Conservation (phyloP, 2,888 invertebrate species). For the Lypha dubia region DNA sequence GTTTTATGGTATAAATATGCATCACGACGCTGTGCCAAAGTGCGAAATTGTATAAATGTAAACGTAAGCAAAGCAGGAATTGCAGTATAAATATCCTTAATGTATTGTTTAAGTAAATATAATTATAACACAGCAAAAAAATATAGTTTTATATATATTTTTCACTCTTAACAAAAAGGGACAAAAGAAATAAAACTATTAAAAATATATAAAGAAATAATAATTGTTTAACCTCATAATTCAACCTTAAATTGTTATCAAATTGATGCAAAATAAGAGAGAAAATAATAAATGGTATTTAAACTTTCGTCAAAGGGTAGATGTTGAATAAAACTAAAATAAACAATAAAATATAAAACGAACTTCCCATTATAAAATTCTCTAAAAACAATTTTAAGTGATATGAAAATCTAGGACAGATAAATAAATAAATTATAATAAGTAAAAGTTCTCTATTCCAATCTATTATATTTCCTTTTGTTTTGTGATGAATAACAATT, state of each 20-base stretch:
- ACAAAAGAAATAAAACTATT: constrained; percentile 14
- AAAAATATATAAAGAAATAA: constrained; percentile 19
- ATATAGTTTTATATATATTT: constrained; percentile 32
- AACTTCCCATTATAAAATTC: neutral
- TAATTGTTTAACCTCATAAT: constrained; percentile 48
- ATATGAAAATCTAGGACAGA: constrained; percentile 11
- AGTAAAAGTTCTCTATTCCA: neutral
- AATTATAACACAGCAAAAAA: constrained; percentile 59
- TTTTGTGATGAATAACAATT: neutral
- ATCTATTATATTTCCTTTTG: neutral
- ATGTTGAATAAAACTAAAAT: neutral
- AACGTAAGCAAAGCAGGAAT: constrained; percentile 60
- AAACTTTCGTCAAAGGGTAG: constrained; percentile 3
- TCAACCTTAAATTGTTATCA: constrained; percentile 34
- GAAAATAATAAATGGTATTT: neutral
- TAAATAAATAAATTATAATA: constrained; percentile 11
- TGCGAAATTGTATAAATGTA: constrained; percentile 55
- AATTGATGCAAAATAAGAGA: neutral
- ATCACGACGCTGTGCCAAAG: constrained; percentile 42
- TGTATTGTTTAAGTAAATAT: constrained; percentile 64
- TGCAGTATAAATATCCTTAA: constrained; percentile 67
- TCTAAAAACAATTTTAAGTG: neutral
- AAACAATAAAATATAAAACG: neutral
- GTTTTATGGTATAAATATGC: neutral
- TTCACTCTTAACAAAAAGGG: neutral